These are phyloP conservation scores for Babyrousa celebensis DNA, from an alignment of 2,797 vertebrate species.

Conservation along the genomic window DNA sequence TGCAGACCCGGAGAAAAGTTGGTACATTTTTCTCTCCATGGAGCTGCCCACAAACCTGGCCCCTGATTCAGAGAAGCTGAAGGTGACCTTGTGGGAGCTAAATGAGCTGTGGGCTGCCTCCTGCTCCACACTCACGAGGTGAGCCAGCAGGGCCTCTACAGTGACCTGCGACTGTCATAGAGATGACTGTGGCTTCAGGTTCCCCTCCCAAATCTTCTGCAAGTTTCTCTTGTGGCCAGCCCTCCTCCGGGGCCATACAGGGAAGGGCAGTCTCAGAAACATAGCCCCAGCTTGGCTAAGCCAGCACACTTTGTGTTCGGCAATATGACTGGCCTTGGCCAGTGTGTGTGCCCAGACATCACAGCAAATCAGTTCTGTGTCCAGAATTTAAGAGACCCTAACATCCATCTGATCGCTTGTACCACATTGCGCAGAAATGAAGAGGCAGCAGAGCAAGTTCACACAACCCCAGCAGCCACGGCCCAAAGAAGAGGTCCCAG, in stretches of 20 bases:
- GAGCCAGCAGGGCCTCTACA: neutral
- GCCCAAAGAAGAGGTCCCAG: neutral
- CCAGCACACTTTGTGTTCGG: neutral
- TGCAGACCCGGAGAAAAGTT: neutral
- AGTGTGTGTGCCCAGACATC: neutral
- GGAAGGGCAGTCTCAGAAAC: neutral
- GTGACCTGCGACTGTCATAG: neutral
- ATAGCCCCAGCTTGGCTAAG: neutral
- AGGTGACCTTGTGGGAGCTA: neutral
- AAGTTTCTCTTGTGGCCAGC: neutral
- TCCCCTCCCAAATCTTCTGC: neutral
- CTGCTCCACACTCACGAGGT: neutral
- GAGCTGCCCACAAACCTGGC: neutral
- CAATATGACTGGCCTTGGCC: neutral
- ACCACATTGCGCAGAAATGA: neutral
- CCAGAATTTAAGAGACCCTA: neutral
- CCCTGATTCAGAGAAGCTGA: neutral
- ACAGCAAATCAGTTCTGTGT: neutral
- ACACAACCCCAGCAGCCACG: neutral
- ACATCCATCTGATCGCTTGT: neutral
- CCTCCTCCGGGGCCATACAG: neutral
- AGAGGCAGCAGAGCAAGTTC: neutral
- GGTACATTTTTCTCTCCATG: no score
- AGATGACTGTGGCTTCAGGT: neutral
- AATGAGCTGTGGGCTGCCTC: fast-evolving